A percentile compares a stretch with the other conserved stretches of the same genome.
Evolutionary conservation across 1,140 invertebrate species (phyloP).

Genomic region (Drosophila carrolli): DNA sequence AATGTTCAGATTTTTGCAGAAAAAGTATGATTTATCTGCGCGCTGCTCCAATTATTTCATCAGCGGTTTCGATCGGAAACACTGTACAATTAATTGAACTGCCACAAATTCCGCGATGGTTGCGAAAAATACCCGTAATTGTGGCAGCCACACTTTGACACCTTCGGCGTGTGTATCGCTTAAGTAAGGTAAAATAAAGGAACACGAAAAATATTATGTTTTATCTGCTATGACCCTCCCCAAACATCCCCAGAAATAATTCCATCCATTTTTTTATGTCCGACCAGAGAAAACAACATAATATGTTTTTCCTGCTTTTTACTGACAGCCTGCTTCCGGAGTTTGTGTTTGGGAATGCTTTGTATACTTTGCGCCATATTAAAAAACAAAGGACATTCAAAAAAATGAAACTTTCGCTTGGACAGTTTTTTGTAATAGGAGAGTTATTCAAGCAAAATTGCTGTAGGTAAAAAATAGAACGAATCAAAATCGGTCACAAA

Average conservation of each 20-base stretch:
- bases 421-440: conserved; percentile 21
- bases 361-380: conserved; percentile 44
- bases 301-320: conserved; percentile 17
- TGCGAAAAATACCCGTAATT: conserved; percentile 25
- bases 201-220: conserved; percentile 20
- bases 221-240: neutral
- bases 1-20: neutral
- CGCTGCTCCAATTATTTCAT: conserved; percentile 32
- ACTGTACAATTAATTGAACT: conserved; percentile 29
- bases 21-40: neutral
- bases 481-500: conserved; percentile 1
- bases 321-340: conserved; percentile 27
- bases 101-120: conserved; percentile 16
- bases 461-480: conserved; percentile 1
- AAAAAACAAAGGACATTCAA: conserved; percentile 36
- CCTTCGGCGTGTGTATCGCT: conserved; percentile 6
- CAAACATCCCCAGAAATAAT: conserved; percentile 13
- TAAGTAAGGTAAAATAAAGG: conserved; percentile 20
- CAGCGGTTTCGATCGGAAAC: conserved; percentile 16
- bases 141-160: conserved; percentile 28
- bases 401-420: conserved; percentile 29
- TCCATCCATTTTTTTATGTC: conserved; percentile 6
- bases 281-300: conserved; percentile 12
- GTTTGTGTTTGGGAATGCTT: conserved; percentile 27
- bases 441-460: conserved; percentile 18